These are phyloP conservation scores for Nansenia antarctica DNA, from an alignment of 2,113 vertebrate species.

Conservation along the genomic window DNA sequence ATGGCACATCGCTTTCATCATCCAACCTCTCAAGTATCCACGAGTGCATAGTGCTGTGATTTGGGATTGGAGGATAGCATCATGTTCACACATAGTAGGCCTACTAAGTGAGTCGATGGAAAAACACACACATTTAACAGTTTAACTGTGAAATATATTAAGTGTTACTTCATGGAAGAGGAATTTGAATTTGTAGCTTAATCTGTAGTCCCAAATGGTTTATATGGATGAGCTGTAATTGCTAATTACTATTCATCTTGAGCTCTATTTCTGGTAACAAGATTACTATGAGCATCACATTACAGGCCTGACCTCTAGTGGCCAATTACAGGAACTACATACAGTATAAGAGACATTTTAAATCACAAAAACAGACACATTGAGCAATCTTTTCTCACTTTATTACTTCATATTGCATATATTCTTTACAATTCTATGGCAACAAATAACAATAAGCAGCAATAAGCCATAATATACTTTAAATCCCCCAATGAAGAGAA, in stretches of 20 bases:
- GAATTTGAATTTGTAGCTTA: no score
- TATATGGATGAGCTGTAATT: not conserved
- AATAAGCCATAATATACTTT: constrained; percentile 28
- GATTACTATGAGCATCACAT: not conserved
- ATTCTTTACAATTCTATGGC: constrained; percentile 54
- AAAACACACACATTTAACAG: no score
- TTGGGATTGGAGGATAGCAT: no score
- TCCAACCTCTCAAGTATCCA: no score
- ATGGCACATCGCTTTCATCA: no score
- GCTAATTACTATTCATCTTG: not conserved
- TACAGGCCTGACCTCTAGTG: not conserved
- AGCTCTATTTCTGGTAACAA: not conserved
- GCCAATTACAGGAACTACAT: not conserved
- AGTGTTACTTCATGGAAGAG: no score
- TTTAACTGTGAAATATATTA: no score
- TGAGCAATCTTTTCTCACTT: constrained; percentile 28
- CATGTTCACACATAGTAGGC: no score
- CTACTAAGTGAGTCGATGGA: no score
- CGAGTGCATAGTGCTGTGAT: no score
- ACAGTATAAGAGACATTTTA: not conserved
- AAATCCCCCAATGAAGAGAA: constrained; percentile 44
- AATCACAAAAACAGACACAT: not conserved
- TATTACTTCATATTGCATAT: constrained; percentile 47
- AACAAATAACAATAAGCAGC: constrained; percentile 50
- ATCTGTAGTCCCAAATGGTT: no score